A percentile compares a stretch with the other conserved stretches of the same genome.
These are phyloP conservation scores for Abscondita cerata DNA, from an alignment of 2,888 invertebrate genomes.

Conservation along the genomic window DNA sequence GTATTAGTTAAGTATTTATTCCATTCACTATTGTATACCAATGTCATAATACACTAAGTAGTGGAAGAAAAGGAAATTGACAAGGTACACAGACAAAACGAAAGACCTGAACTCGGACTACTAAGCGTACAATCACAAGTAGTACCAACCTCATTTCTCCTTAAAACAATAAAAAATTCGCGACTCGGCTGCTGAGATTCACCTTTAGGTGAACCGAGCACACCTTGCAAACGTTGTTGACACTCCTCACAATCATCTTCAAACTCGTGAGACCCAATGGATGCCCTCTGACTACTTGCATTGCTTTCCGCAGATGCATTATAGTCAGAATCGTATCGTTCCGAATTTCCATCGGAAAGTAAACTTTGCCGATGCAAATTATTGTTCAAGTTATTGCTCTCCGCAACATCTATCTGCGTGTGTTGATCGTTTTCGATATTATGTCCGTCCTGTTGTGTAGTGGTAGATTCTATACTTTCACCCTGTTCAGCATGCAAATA, in stretches of 20 bases:
- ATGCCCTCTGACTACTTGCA: conserved; percentile 47
- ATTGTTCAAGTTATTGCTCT: conserved; percentile 4
- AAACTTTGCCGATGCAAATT: conserved; percentile 36
- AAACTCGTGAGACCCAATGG: conserved; percentile 28
- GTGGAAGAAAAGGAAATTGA: neutral
- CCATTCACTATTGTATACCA: no score
- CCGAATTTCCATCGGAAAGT: conserved; percentile 36
- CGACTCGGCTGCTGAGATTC: conserved; percentile 14
- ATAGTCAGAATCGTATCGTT: conserved; percentile 53
- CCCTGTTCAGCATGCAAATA: conserved; percentile 52
- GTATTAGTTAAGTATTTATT: no score
- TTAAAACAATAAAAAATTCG: conserved; percentile 24
- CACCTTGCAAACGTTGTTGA: conserved; percentile 18
- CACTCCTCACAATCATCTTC: conserved; percentile 30
- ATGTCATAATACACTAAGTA: neutral
- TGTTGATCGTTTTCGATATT: conserved; percentile 47
- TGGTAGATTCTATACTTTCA: conserved; percentile 37
- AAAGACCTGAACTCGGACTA: conserved; percentile 10
- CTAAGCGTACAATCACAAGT: conserved; percentile 25
- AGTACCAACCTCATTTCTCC: conserved; percentile 32
- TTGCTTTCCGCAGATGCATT: conserved; percentile 56
- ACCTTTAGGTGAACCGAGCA: conserved; percentile 15
- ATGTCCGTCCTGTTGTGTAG: conserved; percentile 20
- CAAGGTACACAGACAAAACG: neutral
- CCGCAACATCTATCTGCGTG: conserved; percentile 39